Evolutionary conservation across 2,888 invertebrate species (phyloP), one percentile per base, ranked within the genome.

Genomic region (Hypsopygia costalis): DNA sequence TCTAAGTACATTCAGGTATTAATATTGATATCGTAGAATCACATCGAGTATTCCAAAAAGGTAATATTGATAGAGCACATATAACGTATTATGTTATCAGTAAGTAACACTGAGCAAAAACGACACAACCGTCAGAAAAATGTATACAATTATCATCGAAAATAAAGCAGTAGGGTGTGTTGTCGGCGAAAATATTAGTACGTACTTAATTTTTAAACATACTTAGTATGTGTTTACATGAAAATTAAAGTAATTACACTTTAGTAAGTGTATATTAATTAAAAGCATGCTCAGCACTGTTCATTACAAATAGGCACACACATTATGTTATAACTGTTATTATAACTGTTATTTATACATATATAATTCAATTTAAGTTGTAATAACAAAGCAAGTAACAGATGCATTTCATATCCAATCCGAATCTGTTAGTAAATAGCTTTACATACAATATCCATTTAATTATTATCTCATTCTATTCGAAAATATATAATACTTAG

Each of bases 111-210:
- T 79, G 77, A 78, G 74, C 75, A 73, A 72, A 68, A 72, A 68
- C 69, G 62, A 64, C 74, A 78, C 79, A 79, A 81, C 75, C 77
- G 55, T 66, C 52, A 58, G 59, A 69, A 70, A 52, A 64, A 54
- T 52, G 41, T 49, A 51, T 52, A 29, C 44, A 41, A 45, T 5
- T 25, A 25, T 2, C 25, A 25, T 25, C n/a, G 6, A 3, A 16
- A 16, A 16, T 3, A 25, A 25, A 25, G 25, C 25, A 8, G 8
- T 5, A 6, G 25, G 16, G 4, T 16, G 16, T 16, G 16, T 25
- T 5, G 25, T 25, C 8, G 7, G 25, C 25, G 25, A 8, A n/a
- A n/a, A 25, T 25, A 1, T 25, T 25, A 25, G 1, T 25, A 25
- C 5, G 1, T 25, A 25, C 25, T 8, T 25, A n/a, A n/a, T 6